A percentile compares a stretch with the other conserved stretches of the same genome.
Conservation (phyloP, 2,888 invertebrate species). For the Ypsolopha sequella region DNA sequence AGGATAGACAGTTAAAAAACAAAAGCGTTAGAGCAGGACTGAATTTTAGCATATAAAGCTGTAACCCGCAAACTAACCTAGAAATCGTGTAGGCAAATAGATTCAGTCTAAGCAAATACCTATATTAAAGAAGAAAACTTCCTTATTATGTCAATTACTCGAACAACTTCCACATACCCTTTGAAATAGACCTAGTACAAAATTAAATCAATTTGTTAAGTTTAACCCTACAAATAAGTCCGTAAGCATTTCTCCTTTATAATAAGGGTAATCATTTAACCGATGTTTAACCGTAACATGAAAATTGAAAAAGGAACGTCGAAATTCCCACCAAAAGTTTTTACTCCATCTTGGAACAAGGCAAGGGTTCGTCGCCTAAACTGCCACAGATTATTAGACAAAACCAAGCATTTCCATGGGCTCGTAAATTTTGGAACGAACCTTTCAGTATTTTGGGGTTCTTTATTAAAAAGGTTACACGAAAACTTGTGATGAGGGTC, state of each 20-base stretch:
- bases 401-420: slow-evolving; percentile 42
- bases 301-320: slow-evolving; percentile 20
- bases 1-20: no score
- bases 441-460: slow-evolving; percentile 21
- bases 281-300: slow-evolving; percentile 31
- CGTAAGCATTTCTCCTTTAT: slow-evolving; percentile 23
- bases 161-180: no score
- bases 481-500: slow-evolving; percentile 2
- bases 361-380: neutral
- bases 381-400: slow-evolving; percentile 20
- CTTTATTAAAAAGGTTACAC: slow-evolving; percentile 26
- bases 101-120: no score
- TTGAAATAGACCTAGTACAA: no score
- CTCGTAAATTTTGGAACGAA: slow-evolving; percentile 43
- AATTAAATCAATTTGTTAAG: no score
- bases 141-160: no score
- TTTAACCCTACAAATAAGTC: no score
- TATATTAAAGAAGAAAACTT: no score
- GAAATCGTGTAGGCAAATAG: no score
- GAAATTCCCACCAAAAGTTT: slow-evolving; percentile 21
- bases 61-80: no score
- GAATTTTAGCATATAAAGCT: no score
- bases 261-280: slow-evolving; percentile 32
- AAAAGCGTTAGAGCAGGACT: no score
- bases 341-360: slow-evolving; percentile 17